Percentiles rank a stretch among this genome's conserved stretches.
Evolutionary conservation across 92 coral and sea anemone genomes (phyloP).

Genomic region (Palythoa grandiflora): DNA sequence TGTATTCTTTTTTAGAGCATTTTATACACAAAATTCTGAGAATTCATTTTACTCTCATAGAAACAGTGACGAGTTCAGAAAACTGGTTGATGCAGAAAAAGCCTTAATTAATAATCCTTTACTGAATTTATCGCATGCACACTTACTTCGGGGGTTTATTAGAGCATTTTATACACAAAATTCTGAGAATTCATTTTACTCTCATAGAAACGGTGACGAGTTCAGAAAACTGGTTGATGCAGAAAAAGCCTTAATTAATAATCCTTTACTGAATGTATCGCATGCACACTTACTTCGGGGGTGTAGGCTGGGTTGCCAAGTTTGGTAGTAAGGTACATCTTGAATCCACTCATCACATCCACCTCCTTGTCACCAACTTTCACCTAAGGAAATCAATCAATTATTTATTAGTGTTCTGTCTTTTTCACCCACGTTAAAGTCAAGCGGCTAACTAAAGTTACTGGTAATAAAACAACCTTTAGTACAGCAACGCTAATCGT

Average conservation of each 20-base stretch:
- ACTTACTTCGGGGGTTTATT: constrained; percentile 89
- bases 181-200: no score
- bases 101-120: not conserved
- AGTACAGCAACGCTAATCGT: no score
- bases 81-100: not conserved
- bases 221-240: not conserved
- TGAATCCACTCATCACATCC: constrained; percentile 92
- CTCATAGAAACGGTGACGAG: not conserved
- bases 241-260: not conserved
- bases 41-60: no score
- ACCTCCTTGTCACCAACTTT: constrained; percentile 94
- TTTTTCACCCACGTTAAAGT: no score
- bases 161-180: no score
- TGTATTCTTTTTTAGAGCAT: no score
- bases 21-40: no score
- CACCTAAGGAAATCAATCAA: constrained; percentile 53
- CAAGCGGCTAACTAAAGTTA: not conserved
- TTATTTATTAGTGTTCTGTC: not conserved
- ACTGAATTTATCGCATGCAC: no score
- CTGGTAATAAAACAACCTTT: not conserved
- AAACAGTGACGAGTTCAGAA: not conserved
- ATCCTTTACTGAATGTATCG: no score
- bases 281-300: constrained; percentile 73
- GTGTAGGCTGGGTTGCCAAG: constrained; percentile 93
- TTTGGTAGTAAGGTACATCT: constrained; percentile 86